Percentiles rank a stretch among this genome's conserved stretches.
These are phyloP conservation scores for Subacronicta megacephala DNA, from an alignment of 2,888 invertebrate genomes.

Conservation along the genomic window DNA sequence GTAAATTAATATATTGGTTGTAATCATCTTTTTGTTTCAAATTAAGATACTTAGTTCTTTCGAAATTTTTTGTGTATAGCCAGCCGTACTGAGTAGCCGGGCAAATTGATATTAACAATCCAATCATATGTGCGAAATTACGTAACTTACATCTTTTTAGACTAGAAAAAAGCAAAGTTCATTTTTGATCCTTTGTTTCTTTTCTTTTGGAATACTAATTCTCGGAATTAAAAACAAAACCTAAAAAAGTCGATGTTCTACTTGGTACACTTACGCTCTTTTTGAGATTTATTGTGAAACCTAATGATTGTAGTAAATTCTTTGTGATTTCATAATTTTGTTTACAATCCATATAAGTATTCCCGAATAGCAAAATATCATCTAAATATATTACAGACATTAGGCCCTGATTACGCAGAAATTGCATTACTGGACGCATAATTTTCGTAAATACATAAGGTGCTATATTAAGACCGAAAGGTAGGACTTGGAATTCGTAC, in stretches of 20 bases:
- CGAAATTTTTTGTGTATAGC: constrained; percentile 4
- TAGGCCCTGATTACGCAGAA: constrained; percentile 3
- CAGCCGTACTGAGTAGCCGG: constrained; percentile 7
- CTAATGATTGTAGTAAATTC: not conserved
- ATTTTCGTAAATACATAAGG: constrained; percentile 8
- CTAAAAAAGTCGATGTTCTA: constrained; percentile 3
- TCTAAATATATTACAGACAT: constrained; percentile 6
- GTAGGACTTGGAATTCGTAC: constrained; percentile 8
- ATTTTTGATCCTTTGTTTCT: constrained; percentile 1
- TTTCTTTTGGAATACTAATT: constrained; percentile 6
- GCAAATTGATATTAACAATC: constrained; percentile 4
- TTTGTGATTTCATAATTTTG: not conserved
- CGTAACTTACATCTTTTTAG: constrained; percentile 7
- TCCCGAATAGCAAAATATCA: constrained; percentile 4
- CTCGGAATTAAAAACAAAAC: constrained; percentile 3
- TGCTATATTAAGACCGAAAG: constrained; percentile 7
- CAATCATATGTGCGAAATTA: constrained; percentile 6
- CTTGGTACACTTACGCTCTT: constrained; percentile 5
- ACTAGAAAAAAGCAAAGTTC: constrained; percentile 1
- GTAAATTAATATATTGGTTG: constrained; percentile 7
- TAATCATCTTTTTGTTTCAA: constrained; percentile 4
- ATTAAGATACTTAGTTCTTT: constrained; percentile 3
- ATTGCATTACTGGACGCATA: constrained; percentile 5
- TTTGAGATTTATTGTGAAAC: constrained; percentile 4
- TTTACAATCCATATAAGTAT: constrained; percentile 1